Conservation (phyloP, 2,113 vertebrate genomes). For the Dicrurus megarhynchus region DNA sequence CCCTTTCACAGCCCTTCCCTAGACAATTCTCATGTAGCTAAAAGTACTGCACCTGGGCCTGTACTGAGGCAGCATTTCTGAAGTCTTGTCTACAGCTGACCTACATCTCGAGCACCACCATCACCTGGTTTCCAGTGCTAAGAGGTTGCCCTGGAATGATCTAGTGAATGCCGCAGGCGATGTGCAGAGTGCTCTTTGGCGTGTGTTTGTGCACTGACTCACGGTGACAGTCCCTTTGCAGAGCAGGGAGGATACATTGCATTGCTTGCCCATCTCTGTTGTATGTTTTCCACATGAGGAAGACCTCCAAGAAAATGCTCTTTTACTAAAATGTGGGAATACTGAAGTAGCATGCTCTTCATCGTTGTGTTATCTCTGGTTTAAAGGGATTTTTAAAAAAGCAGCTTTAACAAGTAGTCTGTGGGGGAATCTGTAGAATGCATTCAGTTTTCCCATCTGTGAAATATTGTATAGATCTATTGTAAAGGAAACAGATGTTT, state of each 20-base stretch:
- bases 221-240: not conserved
- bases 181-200: not conserved
- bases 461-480: slow-evolving; percentile 64
- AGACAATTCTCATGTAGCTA: not conserved
- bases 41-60: not conserved
- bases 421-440: slow-evolving; percentile 19
- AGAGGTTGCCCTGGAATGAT: not conserved
- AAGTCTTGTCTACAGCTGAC: not conserved
- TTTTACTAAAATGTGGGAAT: slow-evolving; percentile 15
- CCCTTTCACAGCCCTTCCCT: not conserved
- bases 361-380: slow-evolving; percentile 17
- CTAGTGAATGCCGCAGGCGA: not conserved
- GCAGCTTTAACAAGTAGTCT: slow-evolving; percentile 57
- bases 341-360: slow-evolving; percentile 32
- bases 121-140: not conserved
- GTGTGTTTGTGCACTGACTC: not conserved
- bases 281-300: not conserved
- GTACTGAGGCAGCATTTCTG: not conserved
- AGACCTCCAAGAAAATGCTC: slow-evolving; percentile 4
- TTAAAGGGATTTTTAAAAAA: not conserved
- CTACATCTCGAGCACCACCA: not conserved
- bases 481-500: slow-evolving; percentile 64
- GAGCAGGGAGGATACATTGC: not conserved
- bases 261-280: not conserved
- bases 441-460: slow-evolving; percentile 39